phyloP scores from a whole-genome alignment of 2,113 vertebrate genomes.

The Pedionomus torquatus region DNA sequence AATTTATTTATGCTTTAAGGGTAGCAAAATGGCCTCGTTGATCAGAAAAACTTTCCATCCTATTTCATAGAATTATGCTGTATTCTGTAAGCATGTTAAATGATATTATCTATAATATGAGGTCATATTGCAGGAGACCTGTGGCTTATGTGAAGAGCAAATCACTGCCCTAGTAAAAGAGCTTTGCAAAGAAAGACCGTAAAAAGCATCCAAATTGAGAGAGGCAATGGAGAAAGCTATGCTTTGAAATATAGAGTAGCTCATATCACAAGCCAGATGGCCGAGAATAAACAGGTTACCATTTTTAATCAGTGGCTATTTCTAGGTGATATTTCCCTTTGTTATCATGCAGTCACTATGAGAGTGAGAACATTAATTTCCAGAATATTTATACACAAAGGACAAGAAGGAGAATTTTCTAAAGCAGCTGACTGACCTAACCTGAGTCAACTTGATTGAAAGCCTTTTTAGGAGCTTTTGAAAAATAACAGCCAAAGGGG shows the following conservation, averaged over 20 bases:
- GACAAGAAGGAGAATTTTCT: background rate
- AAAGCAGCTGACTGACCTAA: background rate
- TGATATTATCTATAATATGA: slow-evolving; percentile 44
- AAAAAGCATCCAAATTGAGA: background rate
- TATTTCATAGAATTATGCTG: slow-evolving; percentile 24
- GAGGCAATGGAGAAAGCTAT: background rate
- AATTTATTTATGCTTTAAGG: background rate
- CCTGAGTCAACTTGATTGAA: background rate
- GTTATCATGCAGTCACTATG: background rate
- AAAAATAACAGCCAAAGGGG: background rate
- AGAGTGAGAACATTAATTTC: background rate
- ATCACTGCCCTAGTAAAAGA: slow-evolving; percentile 19
- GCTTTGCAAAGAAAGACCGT: background rate
- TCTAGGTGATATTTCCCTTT: background rate
- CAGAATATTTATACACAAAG: background rate
- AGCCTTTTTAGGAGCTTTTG: background rate
- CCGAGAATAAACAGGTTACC: background rate
- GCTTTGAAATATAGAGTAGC: background rate
- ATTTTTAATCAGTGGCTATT: background rate
- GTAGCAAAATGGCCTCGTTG: background rate
- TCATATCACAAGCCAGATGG: background rate
- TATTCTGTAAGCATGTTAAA: slow-evolving; percentile 35
- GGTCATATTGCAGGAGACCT: slow-evolving; percentile 19
- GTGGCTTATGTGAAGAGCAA: background rate
- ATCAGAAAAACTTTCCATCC: slow-evolving; percentile 9